Evolutionary conservation across 2,888 invertebrate genomes (phyloP).

Genomic region (Clepsis dumicolana): DNA sequence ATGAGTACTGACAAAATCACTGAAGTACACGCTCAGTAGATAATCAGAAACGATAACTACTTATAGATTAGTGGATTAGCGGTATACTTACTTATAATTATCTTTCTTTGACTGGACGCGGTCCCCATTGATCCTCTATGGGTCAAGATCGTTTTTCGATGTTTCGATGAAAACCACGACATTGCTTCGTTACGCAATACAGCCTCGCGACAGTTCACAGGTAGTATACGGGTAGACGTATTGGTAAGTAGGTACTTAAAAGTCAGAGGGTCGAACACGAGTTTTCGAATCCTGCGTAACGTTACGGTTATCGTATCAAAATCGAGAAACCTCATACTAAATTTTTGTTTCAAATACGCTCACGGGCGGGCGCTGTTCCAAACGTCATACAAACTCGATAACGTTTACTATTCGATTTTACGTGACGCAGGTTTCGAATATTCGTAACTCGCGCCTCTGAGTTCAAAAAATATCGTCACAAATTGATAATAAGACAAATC

Average conservation of each 20-base stretch:
- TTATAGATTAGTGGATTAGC: not conserved
- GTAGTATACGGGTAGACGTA: not conserved
- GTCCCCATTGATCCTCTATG: conserved; percentile 10
- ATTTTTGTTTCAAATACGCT: no score
- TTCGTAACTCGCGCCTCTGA: no score
- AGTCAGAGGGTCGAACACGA: no score
- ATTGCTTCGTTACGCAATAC: conserved; percentile 9
- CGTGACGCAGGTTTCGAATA: no score
- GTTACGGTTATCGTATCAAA: no score
- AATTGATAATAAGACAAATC: not conserved
- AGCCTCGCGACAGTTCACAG: conserved; percentile 11
- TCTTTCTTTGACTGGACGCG: not conserved
- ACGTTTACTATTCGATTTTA: no score
- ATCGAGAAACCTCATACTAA: no score
- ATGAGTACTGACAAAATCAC: conserved; percentile 1
- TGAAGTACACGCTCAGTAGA: not conserved
- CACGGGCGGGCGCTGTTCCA: no score
- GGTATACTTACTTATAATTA: no score
- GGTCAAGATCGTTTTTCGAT: conserved; percentile 6
- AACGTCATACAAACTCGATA: no score
- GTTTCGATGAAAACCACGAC: not conserved
- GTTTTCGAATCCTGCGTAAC: no score
- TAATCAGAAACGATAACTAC: not conserved
- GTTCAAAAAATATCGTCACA: conserved; percentile 4
- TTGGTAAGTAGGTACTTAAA: no score